Evolutionary conservation across 1,140 invertebrate genomes (phyloP).

Genomic region (Ips nitidus): DNA sequence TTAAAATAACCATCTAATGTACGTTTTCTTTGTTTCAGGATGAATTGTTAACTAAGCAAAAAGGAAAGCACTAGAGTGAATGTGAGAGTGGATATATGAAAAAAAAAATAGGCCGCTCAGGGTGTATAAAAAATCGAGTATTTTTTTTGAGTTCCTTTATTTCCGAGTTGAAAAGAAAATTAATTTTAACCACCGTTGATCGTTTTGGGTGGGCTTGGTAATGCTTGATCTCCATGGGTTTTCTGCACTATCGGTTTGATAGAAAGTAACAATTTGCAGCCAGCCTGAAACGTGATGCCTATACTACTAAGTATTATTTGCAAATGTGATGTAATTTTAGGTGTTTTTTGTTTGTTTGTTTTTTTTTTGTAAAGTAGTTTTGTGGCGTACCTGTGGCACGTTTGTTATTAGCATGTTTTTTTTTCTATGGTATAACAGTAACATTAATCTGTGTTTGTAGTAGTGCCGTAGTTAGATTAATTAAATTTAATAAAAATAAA

Average conservation of each 20-base stretch:
- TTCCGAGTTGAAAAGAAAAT: constrained; percentile 6
- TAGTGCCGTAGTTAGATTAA: constrained; percentile 21
- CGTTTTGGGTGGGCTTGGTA: constrained; percentile 22
- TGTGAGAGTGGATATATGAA: constrained; percentile 35
- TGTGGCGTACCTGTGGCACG: constrained; percentile 34
- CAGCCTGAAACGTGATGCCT: constrained; percentile 29
- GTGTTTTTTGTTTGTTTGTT: constrained; percentile 9
- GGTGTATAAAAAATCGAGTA: constrained; percentile 17
- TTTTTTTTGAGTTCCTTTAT: constrained; percentile 29
- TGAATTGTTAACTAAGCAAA: constrained; percentile 28
- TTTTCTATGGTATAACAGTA: constrained; percentile 16
- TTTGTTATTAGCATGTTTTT: constrained; percentile 28
- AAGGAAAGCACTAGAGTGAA: constrained; percentile 27
- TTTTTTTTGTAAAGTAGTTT: constrained; percentile 21
- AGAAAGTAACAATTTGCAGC: background rate
- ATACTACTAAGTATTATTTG: constrained; percentile 32
- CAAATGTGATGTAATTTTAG: constrained; percentile 38
- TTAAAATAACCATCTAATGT: background rate
- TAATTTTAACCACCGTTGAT: constrained; percentile 1
- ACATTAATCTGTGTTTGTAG: constrained; percentile 31
- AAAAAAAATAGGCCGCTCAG: constrained; percentile 27
- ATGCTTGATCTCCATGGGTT: no score
- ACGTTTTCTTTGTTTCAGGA: constrained; percentile 42
- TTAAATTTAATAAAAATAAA: constrained; percentile 29
- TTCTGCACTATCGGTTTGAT: no score